phyloP scores from a whole-genome alignment of 2,113 vertebrate genomes.

The Scomber colias region DNA sequence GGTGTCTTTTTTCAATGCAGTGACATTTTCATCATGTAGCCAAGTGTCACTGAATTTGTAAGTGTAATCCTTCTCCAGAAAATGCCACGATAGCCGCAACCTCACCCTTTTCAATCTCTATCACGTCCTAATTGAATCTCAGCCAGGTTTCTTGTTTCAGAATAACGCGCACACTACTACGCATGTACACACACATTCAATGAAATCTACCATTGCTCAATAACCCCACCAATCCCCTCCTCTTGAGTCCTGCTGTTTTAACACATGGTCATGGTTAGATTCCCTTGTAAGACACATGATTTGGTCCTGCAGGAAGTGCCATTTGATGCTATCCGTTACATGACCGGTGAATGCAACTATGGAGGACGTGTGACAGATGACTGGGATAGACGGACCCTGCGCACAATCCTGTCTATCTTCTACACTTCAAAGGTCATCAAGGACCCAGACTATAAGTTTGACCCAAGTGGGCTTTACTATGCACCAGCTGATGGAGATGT shows the following conservation, averaged over 20 bases:
- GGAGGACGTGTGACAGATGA: slow-evolving; percentile 91
- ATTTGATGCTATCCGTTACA: slow-evolving; percentile 88
- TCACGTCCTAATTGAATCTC: slow-evolving; percentile 9
- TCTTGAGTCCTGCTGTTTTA: neutral
- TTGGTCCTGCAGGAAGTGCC: slow-evolving; percentile 83
- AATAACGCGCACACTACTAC: neutral
- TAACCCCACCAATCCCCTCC: neutral
- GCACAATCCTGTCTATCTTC: slow-evolving; percentile 87
- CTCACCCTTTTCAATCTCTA: neutral
- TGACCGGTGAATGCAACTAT: slow-evolving; percentile 91
- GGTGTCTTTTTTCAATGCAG: slow-evolving; percentile 34
- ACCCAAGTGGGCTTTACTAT: slow-evolving; percentile 89
- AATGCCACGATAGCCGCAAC: slow-evolving; percentile 50
- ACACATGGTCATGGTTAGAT: neutral
- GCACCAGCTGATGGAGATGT: slow-evolving; percentile 72
- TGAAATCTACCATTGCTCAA: neutral
- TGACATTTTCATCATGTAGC: slow-evolving; percentile 72
- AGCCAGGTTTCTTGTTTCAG: neutral
- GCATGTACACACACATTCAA: neutral
- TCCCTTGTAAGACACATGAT: neutral
- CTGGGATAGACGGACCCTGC: slow-evolving; percentile 90
- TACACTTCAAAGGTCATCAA: slow-evolving; percentile 81
- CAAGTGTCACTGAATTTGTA: slow-evolving; percentile 53
- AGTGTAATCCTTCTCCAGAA: slow-evolving; percentile 41
- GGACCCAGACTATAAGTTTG: slow-evolving; percentile 86